Percentiles rank a stretch among this genome's conserved stretches.
phyloP scores from a whole-genome alignment of 2,797 vertebrate genomes.

The Craterocephalus amniculus region DNA sequence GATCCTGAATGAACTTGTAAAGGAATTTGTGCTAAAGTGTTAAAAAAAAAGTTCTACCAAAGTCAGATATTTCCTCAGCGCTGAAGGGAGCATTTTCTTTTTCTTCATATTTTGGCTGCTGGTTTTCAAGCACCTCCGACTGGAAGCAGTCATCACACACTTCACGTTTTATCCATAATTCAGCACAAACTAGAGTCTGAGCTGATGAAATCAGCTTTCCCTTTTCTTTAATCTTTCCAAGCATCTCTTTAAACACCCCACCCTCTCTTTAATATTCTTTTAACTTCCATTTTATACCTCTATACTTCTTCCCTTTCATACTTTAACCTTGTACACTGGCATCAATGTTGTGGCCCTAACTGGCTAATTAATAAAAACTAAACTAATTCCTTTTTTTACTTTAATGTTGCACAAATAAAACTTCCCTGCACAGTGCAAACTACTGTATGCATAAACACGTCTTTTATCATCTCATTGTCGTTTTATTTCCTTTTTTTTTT shows the following conservation, averaged over 20 bases:
- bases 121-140: slow-evolving; percentile 40
- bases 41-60: slow-evolving; percentile 47
- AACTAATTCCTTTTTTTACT: slow-evolving; percentile 49
- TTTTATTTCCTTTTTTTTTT: slow-evolving; percentile 47
- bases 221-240: neutral
- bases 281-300: slow-evolving; percentile 66
- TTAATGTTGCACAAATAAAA: slow-evolving; percentile 69
- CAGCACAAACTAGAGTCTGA: slow-evolving; percentile 24
- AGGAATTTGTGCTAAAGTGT: slow-evolving; percentile 36
- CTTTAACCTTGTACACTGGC: slow-evolving; percentile 35
- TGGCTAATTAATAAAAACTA: slow-evolving; percentile 29
- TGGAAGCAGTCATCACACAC: neutral
- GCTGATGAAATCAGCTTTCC: slow-evolving; percentile 19
- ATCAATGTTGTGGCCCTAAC: slow-evolving; percentile 36
- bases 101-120: slow-evolving; percentile 26
- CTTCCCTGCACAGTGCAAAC: slow-evolving; percentile 79
- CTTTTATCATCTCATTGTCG: slow-evolving; percentile 69
- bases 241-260: slow-evolving; percentile 6
- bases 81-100: slow-evolving; percentile 37
- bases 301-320: slow-evolving; percentile 40
- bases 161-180: slow-evolving; percentile 4
- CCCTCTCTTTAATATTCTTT: slow-evolving; percentile 31
- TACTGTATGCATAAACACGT: slow-evolving; percentile 81
- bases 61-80: slow-evolving; percentile 40
- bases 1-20: slow-evolving; percentile 9